Evolutionary conservation across 2,888 invertebrate species (phyloP).

Genomic region (Peribatodes rhomboidaria): DNA sequence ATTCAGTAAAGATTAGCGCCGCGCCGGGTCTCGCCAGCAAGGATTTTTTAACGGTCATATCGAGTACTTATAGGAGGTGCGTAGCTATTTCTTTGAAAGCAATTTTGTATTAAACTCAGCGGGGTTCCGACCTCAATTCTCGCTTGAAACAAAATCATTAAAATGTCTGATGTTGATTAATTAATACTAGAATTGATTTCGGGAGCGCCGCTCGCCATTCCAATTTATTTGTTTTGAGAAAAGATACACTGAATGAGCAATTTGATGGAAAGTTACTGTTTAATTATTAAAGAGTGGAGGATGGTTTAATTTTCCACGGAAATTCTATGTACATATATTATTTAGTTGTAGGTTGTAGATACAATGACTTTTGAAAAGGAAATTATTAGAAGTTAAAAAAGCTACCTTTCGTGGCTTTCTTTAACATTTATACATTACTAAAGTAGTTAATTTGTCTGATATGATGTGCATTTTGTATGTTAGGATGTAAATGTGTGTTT

Average conservation of each 20-base stretch:
- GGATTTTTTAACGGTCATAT: slow-evolving; percentile 73
- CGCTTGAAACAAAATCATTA: slow-evolving; percentile 62
- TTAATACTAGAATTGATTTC: slow-evolving; percentile 64
- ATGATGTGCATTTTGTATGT: too few relatives aligned
- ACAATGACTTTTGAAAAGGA: not conserved
- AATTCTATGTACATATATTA: slow-evolving; percentile 4
- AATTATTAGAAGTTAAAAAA: not conserved
- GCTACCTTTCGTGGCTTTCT: not conserved
- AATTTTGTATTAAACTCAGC: slow-evolving; percentile 54
- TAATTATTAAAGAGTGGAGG: slow-evolving; percentile 18
- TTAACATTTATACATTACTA: not conserved
- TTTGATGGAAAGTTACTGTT: slow-evolving; percentile 30
- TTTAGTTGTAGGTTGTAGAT: not conserved
- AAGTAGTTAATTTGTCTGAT: too few relatives aligned
- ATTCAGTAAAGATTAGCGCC: slow-evolving; percentile 81
- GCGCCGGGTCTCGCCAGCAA: slow-evolving; percentile 63
- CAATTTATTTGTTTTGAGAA: slow-evolving; percentile 48
- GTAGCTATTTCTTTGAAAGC: slow-evolving; percentile 47
- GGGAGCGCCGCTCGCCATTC: slow-evolving; percentile 49
- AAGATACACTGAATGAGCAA: slow-evolving; percentile 29
- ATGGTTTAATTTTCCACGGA: slow-evolving; percentile 9
- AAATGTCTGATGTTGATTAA: slow-evolving; percentile 66
- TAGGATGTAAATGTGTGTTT: too few relatives aligned
- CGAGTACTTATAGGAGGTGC: slow-evolving; percentile 26
- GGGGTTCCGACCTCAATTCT: slow-evolving; percentile 48